These are phyloP conservation scores for Callorhinus ursinus DNA, from an alignment of 2,113 vertebrate species.

Conservation along the genomic window DNA sequence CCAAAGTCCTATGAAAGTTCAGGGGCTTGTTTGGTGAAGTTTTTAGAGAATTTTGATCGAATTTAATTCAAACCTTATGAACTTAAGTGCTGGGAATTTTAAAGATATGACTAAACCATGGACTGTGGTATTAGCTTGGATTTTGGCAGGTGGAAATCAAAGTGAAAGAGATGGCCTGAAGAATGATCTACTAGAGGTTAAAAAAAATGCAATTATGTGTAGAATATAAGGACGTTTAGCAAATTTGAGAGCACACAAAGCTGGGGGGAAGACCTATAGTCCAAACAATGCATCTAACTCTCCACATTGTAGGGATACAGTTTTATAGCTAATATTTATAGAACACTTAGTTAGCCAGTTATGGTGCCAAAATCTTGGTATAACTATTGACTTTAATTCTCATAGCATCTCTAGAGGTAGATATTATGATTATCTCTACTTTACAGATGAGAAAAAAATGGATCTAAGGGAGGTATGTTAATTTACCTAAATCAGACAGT, in stretches of 20 bases:
- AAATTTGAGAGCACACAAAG: background rate
- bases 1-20: background rate
- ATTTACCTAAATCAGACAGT: background rate
- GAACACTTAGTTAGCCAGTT: background rate
- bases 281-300: background rate
- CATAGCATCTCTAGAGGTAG: background rate
- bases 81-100: background rate
- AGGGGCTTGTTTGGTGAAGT: background rate
- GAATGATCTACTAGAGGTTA: background rate
- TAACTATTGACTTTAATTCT: background rate
- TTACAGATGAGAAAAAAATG: background rate
- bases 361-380: background rate
- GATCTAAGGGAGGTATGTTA: background rate
- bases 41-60: background rate
- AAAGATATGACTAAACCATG: background rate
- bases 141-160: background rate
- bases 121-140: background rate
- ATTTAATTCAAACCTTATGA: background rate
- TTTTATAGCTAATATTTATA: background rate
- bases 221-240: background rate
- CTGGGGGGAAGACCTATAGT: too few relatives aligned
- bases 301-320: background rate
- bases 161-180: background rate
- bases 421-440: background rate
- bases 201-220: background rate